These are phyloP conservation scores for Carollia perspicillata DNA, from an alignment of 2,113 vertebrate species.

Conservation along the genomic window DNA sequence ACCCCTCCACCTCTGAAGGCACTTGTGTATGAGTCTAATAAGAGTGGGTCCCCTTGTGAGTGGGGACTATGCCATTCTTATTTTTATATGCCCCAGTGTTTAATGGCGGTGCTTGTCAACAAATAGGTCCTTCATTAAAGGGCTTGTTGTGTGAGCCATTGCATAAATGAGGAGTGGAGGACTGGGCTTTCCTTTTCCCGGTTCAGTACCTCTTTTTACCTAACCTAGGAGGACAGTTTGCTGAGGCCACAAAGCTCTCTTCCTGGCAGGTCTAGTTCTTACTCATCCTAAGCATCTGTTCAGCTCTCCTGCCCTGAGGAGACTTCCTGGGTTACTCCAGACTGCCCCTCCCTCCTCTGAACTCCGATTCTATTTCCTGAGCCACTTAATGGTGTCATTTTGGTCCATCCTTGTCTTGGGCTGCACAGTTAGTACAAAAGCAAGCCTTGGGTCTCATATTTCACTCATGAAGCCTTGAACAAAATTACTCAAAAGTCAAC, in stretches of 20 bases:
- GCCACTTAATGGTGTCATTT: neutral
- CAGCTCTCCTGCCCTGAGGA: neutral
- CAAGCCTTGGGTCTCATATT: neutral
- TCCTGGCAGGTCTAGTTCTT: neutral
- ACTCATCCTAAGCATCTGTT: neutral
- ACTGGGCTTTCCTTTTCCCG: no score
- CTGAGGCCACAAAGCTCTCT: neutral
- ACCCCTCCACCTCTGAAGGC: neutral
- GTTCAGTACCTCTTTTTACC: neutral
- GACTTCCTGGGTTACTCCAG: neutral
- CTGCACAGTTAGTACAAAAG: neutral
- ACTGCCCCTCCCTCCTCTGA: neutral
- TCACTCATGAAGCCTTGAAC: neutral
- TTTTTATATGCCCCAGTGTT: neutral
- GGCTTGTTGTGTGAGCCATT: neutral
- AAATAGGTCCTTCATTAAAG: neutral
- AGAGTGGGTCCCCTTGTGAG: neutral
- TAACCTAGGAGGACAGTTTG: neutral
- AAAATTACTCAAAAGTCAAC: neutral
- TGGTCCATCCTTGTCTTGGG: neutral
- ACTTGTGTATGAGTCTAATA: neutral
- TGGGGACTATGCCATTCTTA: neutral
- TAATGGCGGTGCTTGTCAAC: neutral
- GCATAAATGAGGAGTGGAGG: neutral
- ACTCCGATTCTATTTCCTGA: neutral